phyloP scores from a whole-genome alignment of 2,113 vertebrate genomes.

The Taxidea taxus region DNA sequence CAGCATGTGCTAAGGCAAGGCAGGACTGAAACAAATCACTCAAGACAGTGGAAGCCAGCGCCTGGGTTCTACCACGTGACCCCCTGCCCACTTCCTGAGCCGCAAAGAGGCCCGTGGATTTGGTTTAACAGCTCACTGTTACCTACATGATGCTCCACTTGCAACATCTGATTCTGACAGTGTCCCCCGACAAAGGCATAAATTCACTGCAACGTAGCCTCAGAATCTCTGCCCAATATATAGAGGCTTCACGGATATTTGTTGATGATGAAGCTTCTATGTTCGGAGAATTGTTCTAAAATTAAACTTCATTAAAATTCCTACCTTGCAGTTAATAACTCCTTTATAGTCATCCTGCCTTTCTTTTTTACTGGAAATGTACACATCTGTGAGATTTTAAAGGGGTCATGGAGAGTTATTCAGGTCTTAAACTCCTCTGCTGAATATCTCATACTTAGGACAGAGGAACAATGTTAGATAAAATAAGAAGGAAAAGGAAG shows the following conservation, averaged over 20 bases:
- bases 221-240: background rate
- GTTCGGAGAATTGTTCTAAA: conserved; percentile 15
- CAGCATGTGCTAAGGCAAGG: background rate
- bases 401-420: background rate
- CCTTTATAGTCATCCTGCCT: background rate
- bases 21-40: background rate
- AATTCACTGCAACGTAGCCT: background rate
- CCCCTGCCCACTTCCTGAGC: background rate
- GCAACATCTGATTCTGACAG: background rate
- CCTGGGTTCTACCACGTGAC: accelerated
- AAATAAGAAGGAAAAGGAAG: background rate
- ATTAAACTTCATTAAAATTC: conserved; percentile 7
- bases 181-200: background rate
- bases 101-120: background rate
- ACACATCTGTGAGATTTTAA: background rate
- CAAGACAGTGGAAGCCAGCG: accelerated
- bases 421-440: background rate
- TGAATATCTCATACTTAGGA: background rate
- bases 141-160: background rate
- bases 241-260: background rate
- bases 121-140: background rate
- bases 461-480: background rate
- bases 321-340: background rate
- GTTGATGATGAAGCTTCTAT: background rate
- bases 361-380: background rate